Base-by-base conservation (phyloP, 2,113 vertebrate genomes). In the Pseudopodoces humilis region DNA sequence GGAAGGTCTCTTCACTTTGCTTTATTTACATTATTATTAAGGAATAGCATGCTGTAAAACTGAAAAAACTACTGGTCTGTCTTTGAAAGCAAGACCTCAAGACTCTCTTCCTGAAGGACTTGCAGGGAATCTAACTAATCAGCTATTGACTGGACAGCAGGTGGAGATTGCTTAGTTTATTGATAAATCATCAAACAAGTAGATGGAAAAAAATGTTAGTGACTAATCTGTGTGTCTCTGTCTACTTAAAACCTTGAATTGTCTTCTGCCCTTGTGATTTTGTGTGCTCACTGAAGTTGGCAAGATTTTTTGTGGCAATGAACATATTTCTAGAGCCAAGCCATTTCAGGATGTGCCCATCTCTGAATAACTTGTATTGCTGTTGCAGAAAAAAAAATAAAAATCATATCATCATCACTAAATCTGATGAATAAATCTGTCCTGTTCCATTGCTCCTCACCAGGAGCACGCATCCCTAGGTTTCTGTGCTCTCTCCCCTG, bases 401-500 rank as follows among this genome's bases (percentile, higher is more conserved):
- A 39, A 39, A 25, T 23, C 28, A 30, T 2, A 0, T 62, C 8
- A 6, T 83, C n/a, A 18, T 80, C 49, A 7, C 47, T 39, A 39
- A 39, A 39, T 39, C 39, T 39, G 39, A 39, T 77, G 77, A 86
- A 58, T 60, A 69, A 83, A 83, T 90, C 68, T 23, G 46, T n/a
- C 67, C 37, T 37, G 13, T 94, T 76, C 67, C 18, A 4, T 59
- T 93, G 46, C 81, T 88, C 88, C 88, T 92, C 77, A 39, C 63
- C 56, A 39, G 33, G 53, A 62, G 23, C 0, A 0, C 7, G 2
- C 12, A 43, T 76, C 55, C 0, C 0, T 35, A 13, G 35, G 39
- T 86, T 83, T 77, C 28, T 53, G 31, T 62, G 68, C 46, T 88
- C 23, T 72, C 56, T 80, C 27, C 52, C 69, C 74, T 64, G 39